A percentile compares a stretch with the other conserved stretches of the same genome.
Evolutionary conservation across 2,888 invertebrate genomes (phyloP).

Genomic region (Epirrhoe alternata): DNA sequence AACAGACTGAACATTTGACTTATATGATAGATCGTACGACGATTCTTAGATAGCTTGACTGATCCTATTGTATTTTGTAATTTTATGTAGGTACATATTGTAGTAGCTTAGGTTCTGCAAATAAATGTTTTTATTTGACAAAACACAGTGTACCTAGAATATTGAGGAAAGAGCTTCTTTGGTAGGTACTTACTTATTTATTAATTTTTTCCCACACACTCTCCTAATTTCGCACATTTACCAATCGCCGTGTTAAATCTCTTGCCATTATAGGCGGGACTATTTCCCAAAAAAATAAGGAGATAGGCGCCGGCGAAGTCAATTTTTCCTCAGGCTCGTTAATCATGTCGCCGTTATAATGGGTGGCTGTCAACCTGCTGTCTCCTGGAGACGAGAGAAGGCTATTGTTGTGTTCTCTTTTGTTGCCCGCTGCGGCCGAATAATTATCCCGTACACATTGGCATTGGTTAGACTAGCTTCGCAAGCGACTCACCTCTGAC

Average conservation of each 20-base stretch:
- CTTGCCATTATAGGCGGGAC: constrained; percentile 9
- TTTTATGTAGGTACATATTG: no score
- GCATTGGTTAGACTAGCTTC: constrained; percentile 16
- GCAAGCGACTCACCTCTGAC: no score
- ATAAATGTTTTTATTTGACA: no score
- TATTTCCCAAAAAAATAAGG: constrained; percentile 30
- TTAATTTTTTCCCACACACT: background rate
- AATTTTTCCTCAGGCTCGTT: constrained; percentile 52
- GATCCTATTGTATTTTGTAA: no score
- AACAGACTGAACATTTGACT: no score
- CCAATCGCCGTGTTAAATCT: constrained; percentile 18
- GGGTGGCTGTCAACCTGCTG: constrained; percentile 57
- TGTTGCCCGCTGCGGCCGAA: constrained; percentile 45
- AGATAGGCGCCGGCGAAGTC: constrained; percentile 35
- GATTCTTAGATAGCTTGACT: no score
- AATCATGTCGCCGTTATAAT: constrained; percentile 57
- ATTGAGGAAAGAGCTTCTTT: no score
- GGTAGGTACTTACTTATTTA: no score
- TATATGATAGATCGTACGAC: no score
- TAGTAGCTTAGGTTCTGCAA: no score
- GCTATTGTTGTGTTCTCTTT: constrained; percentile 49
- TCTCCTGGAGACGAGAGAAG: constrained; percentile 43
- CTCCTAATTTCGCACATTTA: background rate
- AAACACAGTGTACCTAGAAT: no score
- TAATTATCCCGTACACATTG: constrained; percentile 45